Evolutionary conservation across 2,797 vertebrate genomes (phyloP), one percentile per base, ranked within the genome.

Genomic region (Danio choprae): DNA sequence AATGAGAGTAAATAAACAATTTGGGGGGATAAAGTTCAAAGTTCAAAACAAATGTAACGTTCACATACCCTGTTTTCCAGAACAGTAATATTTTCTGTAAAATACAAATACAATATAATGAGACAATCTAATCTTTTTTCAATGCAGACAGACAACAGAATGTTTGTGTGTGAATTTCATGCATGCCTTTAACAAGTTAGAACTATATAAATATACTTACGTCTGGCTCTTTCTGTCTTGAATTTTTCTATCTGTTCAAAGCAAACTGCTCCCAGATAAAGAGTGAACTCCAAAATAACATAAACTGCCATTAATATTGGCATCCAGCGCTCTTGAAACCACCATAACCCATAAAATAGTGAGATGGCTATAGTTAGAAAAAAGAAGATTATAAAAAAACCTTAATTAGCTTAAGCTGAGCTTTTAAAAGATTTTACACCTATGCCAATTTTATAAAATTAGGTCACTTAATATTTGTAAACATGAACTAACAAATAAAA

Each of bases 361-460:
- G 84, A 15, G 48, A 83, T 72, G 46, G 60, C 92, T 92, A 81
- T 1, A 46, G 40, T n/a, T n/a, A n/a, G n/a, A 29, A 29, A n/a
- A 29, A 29, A 29, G 3, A 29, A 29, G 29, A 29, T 29, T 29
- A 29, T 29, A 29, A 29, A 29, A n/a, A 29, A 29, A 29, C 29
- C 29, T 4, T 4, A 16, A 72, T 43, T 6, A 29, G 18, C 12
- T 71, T 15, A 56, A 55, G 15, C 12, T 43, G 53, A 58, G 5
- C 36, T 41, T 70, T 41, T 5, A 55, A 70, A 51, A 53, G 1
- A 16, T 68, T 50, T 69, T 53, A 40, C 10, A 53, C 6, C 15
- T 13, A 70, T n/a, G 40, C 6, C 29, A 70, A 70, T 18, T 11
- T 40, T n/a, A 4, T 6, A 20, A 64, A 67, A 11, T 9, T 29